These are phyloP conservation scores for Albula glossodonta DNA, from an alignment of 2,113 vertebrate genomes.

Conservation along the genomic window DNA sequence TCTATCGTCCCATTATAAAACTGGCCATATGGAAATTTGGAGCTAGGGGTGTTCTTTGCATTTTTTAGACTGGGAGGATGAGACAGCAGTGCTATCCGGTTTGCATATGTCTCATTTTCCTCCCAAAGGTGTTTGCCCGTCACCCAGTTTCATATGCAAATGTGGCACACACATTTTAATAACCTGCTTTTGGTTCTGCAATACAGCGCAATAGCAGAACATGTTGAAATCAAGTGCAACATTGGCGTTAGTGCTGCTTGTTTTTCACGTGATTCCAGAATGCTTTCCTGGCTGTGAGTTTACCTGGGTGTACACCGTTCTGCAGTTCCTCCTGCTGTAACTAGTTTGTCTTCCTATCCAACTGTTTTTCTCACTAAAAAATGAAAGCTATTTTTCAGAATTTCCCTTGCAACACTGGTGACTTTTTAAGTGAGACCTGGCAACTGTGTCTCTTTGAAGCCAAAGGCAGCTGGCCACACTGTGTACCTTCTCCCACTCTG, in stretches of 20 bases:
- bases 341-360: too few relatives aligned
- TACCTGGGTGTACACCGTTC: neutral
- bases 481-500: too few relatives aligned
- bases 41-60: neutral
- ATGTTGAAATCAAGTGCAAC: neutral
- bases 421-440: too few relatives aligned
- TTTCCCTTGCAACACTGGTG: too few relatives aligned
- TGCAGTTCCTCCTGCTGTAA: neutral
- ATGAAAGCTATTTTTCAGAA: too few relatives aligned
- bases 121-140: neutral
- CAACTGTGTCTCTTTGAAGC: too few relatives aligned
- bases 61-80: neutral
- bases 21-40: neutral
- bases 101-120: neutral
- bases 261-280: neutral
- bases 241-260: neutral
- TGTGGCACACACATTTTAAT: neutral
- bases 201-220: too few relatives aligned
- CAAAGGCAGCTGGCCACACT: too few relatives aligned
- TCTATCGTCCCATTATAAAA: conserved; percentile 37
- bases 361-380: too few relatives aligned
- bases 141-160: neutral
- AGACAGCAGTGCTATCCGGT: neutral
- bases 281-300: neutral
- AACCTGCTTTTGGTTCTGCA: neutral